These are phyloP conservation scores for Tyria jacobaeae DNA, from an alignment of 2,888 invertebrate genomes.

Conservation along the genomic window DNA sequence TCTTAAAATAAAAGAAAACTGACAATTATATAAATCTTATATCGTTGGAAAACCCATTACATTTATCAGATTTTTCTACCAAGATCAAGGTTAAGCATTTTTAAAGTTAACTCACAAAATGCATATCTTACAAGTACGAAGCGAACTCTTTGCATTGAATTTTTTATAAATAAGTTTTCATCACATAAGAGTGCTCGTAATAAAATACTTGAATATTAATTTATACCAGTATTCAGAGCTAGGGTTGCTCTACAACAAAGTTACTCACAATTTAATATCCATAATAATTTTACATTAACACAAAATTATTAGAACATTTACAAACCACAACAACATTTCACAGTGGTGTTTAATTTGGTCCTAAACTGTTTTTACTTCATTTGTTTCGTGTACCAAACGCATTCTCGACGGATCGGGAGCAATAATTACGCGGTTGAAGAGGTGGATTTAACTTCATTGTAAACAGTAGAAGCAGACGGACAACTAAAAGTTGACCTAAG, in stretches of 20 bases:
- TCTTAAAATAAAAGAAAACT: too few relatives aligned
- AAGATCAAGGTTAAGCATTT: too few relatives aligned
- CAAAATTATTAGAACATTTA: slow-evolving; percentile 42
- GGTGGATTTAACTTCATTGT: slow-evolving; percentile 68
- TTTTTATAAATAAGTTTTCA: too few relatives aligned
- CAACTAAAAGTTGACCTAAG: slow-evolving; percentile 25
- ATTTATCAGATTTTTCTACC: too few relatives aligned
- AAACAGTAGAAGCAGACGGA: slow-evolving; percentile 51
- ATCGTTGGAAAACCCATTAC: too few relatives aligned
- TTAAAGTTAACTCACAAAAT: too few relatives aligned
- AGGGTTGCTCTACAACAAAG: neutral
- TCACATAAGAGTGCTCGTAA: too few relatives aligned
- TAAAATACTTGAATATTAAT: too few relatives aligned
- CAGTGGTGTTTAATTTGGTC: slow-evolving; percentile 52
- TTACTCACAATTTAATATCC: slow-evolving; percentile 8
- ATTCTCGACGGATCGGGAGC: slow-evolving; percentile 68
- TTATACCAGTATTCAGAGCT: neutral
- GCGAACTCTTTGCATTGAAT: too few relatives aligned
- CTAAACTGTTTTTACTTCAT: slow-evolving; percentile 61
- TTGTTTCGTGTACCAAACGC: slow-evolving; percentile 68
- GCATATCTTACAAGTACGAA: too few relatives aligned
- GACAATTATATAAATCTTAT: too few relatives aligned
- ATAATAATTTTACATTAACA: slow-evolving; percentile 31
- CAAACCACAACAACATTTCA: slow-evolving; percentile 41
- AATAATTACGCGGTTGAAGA: slow-evolving; percentile 76